Evolutionary conservation across 2,888 invertebrate species (phyloP).

Genomic region (Colletes collaris): DNA sequence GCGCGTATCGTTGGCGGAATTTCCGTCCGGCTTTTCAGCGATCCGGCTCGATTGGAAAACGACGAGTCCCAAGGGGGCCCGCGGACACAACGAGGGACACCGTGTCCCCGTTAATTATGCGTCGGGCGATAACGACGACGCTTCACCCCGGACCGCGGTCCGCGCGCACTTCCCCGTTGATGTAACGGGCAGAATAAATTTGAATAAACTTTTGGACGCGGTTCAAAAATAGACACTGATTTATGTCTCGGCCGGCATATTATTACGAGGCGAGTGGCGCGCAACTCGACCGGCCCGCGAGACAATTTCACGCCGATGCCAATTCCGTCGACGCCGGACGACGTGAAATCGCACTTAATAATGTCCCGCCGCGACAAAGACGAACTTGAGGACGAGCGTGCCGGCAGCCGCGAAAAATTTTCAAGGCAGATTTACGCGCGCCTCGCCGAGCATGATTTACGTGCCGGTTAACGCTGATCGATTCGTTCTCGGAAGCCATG

Average conservation of each 20-base stretch:
- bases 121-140: slow-evolving; percentile 44
- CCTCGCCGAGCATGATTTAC: slow-evolving; percentile 56
- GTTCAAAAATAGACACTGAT: slow-evolving; percentile 70
- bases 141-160: slow-evolving; percentile 15
- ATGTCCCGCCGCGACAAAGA: slow-evolving; percentile 54
- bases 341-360: slow-evolving; percentile 59
- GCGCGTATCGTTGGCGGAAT: not conserved
- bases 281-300: slow-evolving; percentile 36
- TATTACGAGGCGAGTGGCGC: slow-evolving; percentile 53
- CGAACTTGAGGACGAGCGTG: slow-evolving; percentile 47
- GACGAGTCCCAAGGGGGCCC: slow-evolving; percentile 15
- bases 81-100: not conserved
- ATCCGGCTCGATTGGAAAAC: slow-evolving; percentile 13
- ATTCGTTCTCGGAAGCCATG: slow-evolving; percentile 21
- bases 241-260: slow-evolving; percentile 62
- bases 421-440: slow-evolving; percentile 54
- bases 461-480: slow-evolving; percentile 42
- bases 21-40: slow-evolving; percentile 10
- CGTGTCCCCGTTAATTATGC: slow-evolving; percentile 51
- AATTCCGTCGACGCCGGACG: slow-evolving; percentile 53
- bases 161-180: slow-evolving; percentile 54
- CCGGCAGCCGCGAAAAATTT: slow-evolving; percentile 47
- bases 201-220: slow-evolving; percentile 67
- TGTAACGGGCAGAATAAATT: slow-evolving; percentile 66
- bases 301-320: slow-evolving; percentile 66